These are phyloP conservation scores for Amphiduros pacificus DNA, from an alignment of 2,888 invertebrate species.

Conservation along the genomic window DNA sequence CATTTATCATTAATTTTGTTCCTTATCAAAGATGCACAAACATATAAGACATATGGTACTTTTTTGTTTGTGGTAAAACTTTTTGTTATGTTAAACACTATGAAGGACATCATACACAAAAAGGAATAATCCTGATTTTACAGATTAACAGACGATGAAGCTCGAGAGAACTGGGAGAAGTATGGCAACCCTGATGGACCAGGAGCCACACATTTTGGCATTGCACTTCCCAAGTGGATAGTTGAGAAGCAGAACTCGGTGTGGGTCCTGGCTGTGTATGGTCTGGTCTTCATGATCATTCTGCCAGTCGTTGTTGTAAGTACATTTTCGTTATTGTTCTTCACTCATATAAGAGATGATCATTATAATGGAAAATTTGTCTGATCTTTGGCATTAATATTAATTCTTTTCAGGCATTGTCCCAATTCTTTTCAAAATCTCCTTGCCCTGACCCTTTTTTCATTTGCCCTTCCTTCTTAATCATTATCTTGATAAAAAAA, in stretches of 20 bases:
- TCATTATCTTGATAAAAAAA: too few relatives aligned
- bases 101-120: too few relatives aligned
- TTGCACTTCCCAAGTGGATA: constrained; percentile 99
- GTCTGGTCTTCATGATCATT: constrained; percentile 96
- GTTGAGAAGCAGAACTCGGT: constrained; percentile 99
- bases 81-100: too few relatives aligned
- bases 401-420: too few relatives aligned
- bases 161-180: constrained; percentile 96
- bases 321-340: neutral
- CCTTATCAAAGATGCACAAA: neutral
- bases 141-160: constrained; percentile 95
- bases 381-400: too few relatives aligned
- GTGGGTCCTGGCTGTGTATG: constrained; percentile 72
- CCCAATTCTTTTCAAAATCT: too few relatives aligned
- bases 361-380: too few relatives aligned
- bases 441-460: too few relatives aligned
- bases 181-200: constrained; percentile 99
- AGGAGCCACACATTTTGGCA: constrained; percentile 98
- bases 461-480: too few relatives aligned
- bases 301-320: constrained; percentile 70
- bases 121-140: too few relatives aligned
- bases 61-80: too few relatives aligned
- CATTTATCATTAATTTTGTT: neutral
- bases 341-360: neutral
- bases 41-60: neutral